Percentiles rank a stretch among this genome's conserved stretches.
These are phyloP conservation scores for Hippocampus kuda DNA, from an alignment of 2,797 vertebrate genomes.

Conservation along the genomic window DNA sequence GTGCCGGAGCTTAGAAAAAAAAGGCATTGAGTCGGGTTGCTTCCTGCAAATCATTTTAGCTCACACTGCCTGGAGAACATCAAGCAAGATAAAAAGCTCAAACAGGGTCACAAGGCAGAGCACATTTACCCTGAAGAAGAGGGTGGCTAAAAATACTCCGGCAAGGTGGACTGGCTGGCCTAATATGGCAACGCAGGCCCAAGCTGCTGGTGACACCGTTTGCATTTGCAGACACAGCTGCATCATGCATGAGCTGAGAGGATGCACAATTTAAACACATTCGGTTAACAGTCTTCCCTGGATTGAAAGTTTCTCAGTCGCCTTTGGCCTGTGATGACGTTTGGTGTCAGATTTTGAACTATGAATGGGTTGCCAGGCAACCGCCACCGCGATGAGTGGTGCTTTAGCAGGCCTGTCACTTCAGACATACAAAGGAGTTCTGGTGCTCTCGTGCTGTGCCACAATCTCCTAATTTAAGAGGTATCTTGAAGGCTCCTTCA, in stretches of 20 bases:
- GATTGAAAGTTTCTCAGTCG: slow-evolving; percentile 6
- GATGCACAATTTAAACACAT: slow-evolving; percentile 16
- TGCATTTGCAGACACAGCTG: slow-evolving; percentile 41
- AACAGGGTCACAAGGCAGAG: slow-evolving; percentile 7
- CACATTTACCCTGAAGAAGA: slow-evolving; percentile 57
- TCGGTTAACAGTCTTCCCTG: slow-evolving; percentile 15
- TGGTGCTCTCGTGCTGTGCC: slow-evolving; percentile 9
- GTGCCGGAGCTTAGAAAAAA: neutral
- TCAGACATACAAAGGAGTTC: slow-evolving; percentile 44
- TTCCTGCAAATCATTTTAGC: slow-evolving; percentile 1
- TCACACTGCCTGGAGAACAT: slow-evolving; percentile 1
- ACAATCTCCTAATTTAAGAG: neutral
- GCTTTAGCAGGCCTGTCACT: slow-evolving; percentile 48
- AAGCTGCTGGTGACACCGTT: slow-evolving; percentile 26
- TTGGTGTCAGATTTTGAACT: slow-evolving; percentile 38
- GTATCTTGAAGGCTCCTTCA: too few species aligned
- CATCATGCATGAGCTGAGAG: slow-evolving; percentile 15
- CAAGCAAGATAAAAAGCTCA: slow-evolving; percentile 5
- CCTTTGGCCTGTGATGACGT: slow-evolving; percentile 10
- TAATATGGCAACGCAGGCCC: slow-evolving; percentile 64
- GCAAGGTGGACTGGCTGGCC: slow-evolving; percentile 49
- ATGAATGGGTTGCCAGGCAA: slow-evolving; percentile 56
- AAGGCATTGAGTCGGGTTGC: neutral
- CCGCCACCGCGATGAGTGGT: slow-evolving; percentile 34
- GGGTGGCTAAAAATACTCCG: slow-evolving; percentile 66